Conservation (phyloP, 23 tunicate genomes). For the Ciona savignyi region DNA sequence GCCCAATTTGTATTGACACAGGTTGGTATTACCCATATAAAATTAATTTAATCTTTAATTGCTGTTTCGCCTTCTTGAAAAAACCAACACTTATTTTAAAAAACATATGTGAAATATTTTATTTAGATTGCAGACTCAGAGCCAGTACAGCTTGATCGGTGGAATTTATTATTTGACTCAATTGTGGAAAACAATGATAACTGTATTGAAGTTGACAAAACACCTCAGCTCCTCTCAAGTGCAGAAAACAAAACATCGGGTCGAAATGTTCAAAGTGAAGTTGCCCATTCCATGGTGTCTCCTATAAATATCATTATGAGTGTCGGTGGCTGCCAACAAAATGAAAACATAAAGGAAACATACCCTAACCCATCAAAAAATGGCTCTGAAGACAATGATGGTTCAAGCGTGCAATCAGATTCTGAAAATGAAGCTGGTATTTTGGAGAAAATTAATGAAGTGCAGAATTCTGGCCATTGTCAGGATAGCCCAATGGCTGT, state of each 20-base stretch:
- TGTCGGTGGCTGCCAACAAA: conserved; percentile 14
- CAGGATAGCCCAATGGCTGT: no score
- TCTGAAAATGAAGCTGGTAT: no score
- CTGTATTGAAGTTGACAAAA: background rate
- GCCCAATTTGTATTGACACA: conserved; percentile 37
- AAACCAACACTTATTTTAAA: no score
- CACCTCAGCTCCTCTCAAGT: conserved; percentile 29
- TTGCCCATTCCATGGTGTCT: conserved; percentile 1
- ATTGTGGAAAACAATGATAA: background rate
- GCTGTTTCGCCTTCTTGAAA: no score
- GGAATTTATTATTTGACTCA: conserved; percentile 80
- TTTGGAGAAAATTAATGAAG: no score
- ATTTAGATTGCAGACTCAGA: conserved; percentile 33
- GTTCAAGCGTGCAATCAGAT: no score
- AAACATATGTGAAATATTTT: background rate
- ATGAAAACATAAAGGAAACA: no score
- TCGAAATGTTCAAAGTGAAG: background rate
- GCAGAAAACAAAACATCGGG: conserved; percentile 5
- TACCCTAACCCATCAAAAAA: no score
- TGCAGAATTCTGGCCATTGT: no score
- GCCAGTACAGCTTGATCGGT: conserved; percentile 64
- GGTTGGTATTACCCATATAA: conserved; percentile 3
- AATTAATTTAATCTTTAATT: no score
- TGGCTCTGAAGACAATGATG: background rate
- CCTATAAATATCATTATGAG: conserved; percentile 58